Evolutionary conservation across 2,888 invertebrate genomes (phyloP).

Genomic region (Trissolcus brochymenae): DNA sequence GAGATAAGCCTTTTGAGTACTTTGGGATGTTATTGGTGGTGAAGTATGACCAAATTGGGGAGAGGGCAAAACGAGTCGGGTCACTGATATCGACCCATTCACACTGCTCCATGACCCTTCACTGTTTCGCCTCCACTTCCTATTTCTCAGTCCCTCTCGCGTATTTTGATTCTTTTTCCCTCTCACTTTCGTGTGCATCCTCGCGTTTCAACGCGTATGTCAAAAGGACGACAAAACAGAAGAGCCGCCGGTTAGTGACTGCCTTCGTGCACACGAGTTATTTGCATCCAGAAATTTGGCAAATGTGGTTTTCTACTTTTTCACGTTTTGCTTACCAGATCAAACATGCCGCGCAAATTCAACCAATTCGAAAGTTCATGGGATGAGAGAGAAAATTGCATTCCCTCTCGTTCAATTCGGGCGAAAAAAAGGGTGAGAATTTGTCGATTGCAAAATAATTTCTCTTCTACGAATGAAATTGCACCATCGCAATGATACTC

Average conservation of each 20-base stretch:
- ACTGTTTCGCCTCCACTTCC: constrained; percentile 25
- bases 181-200: constrained; percentile 8
- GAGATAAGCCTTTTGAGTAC: constrained; percentile 35
- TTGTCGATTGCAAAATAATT: constrained; percentile 28
- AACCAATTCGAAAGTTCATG: not conserved
- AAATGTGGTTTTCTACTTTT: not conserved
- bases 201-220: constrained; percentile 12
- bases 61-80: constrained; percentile 30
- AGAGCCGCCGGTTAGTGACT: constrained; percentile 3
- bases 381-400: not conserved
- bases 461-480: constrained; percentile 25
- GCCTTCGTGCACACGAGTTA: no score
- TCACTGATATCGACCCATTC: constrained; percentile 53
- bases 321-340: no score
- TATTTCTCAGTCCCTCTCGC: constrained; percentile 20
- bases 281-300: not conserved
- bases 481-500: constrained; percentile 6
- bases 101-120: constrained; percentile 39
- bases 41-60: constrained; percentile 28
- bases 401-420: not conserved
- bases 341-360: no score
- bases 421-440: not conserved
- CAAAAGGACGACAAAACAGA: constrained; percentile 25
- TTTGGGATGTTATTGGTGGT: constrained; percentile 39
- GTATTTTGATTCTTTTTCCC: constrained; percentile 18